phyloP scores from a whole-genome alignment of 2,797 vertebrate genomes.

The Phoebastria nigripes region DNA sequence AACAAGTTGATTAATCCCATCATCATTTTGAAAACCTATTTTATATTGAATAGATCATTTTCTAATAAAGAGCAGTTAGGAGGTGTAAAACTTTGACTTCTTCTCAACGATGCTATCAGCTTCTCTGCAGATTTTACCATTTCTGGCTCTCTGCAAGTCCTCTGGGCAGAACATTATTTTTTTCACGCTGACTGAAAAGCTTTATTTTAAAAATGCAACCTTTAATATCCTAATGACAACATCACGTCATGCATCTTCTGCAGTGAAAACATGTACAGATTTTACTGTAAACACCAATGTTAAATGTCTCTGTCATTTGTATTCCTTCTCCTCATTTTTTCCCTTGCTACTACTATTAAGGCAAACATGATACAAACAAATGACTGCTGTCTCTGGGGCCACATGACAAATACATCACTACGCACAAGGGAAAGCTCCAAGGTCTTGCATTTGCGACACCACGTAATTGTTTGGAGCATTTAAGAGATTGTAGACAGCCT shows the following conservation, averaged over 20 bases:
- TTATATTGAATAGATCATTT: constrained; percentile 54
- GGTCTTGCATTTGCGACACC: constrained; percentile 25
- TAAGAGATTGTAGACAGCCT: constrained; percentile 26
- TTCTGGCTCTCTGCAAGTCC: not conserved
- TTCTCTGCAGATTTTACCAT: not conserved
- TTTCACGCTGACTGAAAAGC: not conserved
- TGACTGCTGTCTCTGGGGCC: not conserved
- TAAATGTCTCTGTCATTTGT: not conserved
- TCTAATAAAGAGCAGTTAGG: constrained; percentile 54
- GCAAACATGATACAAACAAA: constrained; percentile 22
- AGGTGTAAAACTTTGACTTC: constrained; percentile 58
- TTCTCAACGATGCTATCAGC: not conserved
- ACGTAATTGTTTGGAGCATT: constrained; percentile 7
- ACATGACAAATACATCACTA: constrained; percentile 15
- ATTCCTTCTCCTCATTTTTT: not conserved
- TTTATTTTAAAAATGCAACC: not conserved
- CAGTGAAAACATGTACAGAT: not conserved
- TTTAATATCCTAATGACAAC: not conserved
- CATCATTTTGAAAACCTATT: constrained; percentile 51
- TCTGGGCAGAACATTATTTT: not conserved
- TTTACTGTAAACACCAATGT: not conserved
- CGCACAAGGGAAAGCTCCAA: constrained; percentile 40
- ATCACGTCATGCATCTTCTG: not conserved
- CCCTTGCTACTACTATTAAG: not conserved
- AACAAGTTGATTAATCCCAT: constrained; percentile 66